Evolutionary conservation across 1,140 invertebrate genomes (phyloP), one percentile per base, ranked within the genome.

Genomic region (Nephotettix cincticeps): DNA sequence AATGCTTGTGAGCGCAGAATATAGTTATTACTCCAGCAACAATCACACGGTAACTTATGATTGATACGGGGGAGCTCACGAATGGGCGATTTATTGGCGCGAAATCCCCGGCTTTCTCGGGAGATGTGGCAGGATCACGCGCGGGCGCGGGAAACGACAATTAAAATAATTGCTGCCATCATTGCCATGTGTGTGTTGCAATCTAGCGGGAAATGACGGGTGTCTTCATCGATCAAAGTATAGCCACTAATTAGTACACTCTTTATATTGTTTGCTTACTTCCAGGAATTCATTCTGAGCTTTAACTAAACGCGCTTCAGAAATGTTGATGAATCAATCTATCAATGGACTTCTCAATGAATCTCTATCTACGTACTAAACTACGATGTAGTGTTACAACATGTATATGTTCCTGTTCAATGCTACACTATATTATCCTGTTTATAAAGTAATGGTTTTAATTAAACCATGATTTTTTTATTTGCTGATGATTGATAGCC

Each of bases 1-100:
- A 36, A 36, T 36, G 4, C 32, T 36, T 14, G 32, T 36, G 32
- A 6, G 32, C 32, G 32, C n/a, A n/a, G 47, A 51, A 51, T 51
- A 51, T 51, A 51, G 47, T 51, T 51, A 51, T 51, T 21, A 36
- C 32, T 36, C 21, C 47, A n/a, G 47, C 56, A 61, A 61, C 25
- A 61, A 61, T 61, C 28, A 1, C 21, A 25, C 21, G 36, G 17
- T 6, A 27, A n/a, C 1, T 61, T 3, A 21, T 61, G 56, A 61
- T 28, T 61, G 25, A 61, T 61, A 27, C 47, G 56, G 21, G 3
- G 56, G 9, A 27, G 2, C 21, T 61, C 56, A 61, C 56, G 56
- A 61, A 21, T 11, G 6, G 14, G 23, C 21, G 56, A 61, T 61
- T 61, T 61, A 61, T 23, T 21, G 21, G 27, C 9, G 56, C 21